phyloP scores from a whole-genome alignment of 2,113 vertebrate species.

The Sclerurus mexicanus region DNA sequence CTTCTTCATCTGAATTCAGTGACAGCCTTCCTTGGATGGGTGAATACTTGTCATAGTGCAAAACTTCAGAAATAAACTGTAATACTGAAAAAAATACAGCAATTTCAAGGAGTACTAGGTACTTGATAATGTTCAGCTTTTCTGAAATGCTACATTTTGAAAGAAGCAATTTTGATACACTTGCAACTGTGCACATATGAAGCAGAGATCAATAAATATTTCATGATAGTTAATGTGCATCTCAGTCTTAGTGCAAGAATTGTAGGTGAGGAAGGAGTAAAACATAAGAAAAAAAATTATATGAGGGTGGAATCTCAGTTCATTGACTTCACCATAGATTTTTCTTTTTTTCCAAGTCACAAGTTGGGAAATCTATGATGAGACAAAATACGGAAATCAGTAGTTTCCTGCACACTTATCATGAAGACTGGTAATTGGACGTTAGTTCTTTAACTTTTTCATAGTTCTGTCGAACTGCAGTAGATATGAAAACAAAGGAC shows the following conservation, averaged over 20 bases:
- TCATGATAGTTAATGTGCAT: not conserved
- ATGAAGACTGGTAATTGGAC: not conserved
- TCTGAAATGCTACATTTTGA: not conserved
- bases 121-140: not conserved
- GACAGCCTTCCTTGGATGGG: not conserved
- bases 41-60: not conserved
- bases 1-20: not conserved
- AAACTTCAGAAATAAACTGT: not conserved
- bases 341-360: not conserved
- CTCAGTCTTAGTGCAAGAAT: not conserved
- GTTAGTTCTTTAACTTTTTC: not conserved
- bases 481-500: slow-evolving; percentile 6
- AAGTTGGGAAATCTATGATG: not conserved
- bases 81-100: not conserved
- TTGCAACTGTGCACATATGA: not conserved
- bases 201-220: not conserved
- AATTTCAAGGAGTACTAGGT: not conserved
- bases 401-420: not conserved
- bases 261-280: not conserved
- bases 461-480: slow-evolving; percentile 20
- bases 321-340: not conserved
- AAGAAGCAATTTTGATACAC: not conserved
- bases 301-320: not conserved
- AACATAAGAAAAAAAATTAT: not conserved
- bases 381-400: not conserved